Evolutionary conservation across 2,113 vertebrate genomes (phyloP).

Genomic region (Maccullochella peelii): DNA sequence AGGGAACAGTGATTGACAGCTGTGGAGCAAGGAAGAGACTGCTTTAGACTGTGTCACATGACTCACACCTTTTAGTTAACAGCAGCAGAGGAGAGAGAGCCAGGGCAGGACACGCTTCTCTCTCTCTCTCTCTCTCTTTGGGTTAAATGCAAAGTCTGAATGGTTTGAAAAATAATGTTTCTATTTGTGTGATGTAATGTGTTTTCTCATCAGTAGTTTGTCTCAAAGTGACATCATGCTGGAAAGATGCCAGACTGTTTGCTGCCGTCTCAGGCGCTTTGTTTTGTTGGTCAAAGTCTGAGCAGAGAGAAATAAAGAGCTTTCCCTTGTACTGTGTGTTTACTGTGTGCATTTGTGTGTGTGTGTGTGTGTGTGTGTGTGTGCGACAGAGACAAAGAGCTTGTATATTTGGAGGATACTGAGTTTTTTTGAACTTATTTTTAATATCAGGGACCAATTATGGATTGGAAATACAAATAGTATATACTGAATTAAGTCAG

Average conservation of each 20-base stretch:
- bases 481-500: not conserved
- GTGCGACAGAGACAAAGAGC: not conserved
- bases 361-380: not conserved
- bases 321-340: constrained; percentile 41
- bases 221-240: constrained; percentile 24
- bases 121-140: constrained; percentile 15
- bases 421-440: not conserved
- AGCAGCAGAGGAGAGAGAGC: constrained; percentile 63
- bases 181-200: constrained; percentile 48
- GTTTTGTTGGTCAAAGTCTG: constrained; percentile 39
- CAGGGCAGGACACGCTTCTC: constrained; percentile 32
- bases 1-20: constrained; percentile 80
- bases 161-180: constrained; percentile 32
- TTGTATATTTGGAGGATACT: not conserved
- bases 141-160: constrained; percentile 38
- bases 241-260: constrained; percentile 68
- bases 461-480: not conserved
- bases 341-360: not conserved
- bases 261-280: constrained; percentile 43
- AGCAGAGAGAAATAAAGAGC: constrained; percentile 67
- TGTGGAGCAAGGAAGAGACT: constrained; percentile 79
- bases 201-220: constrained; percentile 47
- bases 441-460: not conserved
- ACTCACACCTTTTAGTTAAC: constrained; percentile 68
- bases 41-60: constrained; percentile 70